A percentile compares a stretch with the other conserved stretches of the same genome.
Conservation (phyloP, 2,113 vertebrate genomes). For the Sturnus vulgaris region DNA sequence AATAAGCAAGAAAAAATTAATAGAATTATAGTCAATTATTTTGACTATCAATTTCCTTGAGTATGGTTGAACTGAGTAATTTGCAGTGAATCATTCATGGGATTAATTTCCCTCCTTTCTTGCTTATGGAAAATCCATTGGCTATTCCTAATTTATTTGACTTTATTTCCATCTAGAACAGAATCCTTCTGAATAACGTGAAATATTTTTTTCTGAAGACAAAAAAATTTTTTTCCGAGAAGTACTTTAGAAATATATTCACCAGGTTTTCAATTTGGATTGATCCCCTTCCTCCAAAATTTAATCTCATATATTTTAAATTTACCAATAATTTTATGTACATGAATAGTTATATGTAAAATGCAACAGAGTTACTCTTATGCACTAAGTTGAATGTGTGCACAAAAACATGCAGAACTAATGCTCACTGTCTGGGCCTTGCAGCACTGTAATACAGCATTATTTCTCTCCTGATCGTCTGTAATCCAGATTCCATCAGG, state of each 20-base stretch:
- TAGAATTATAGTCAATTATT: constrained; percentile 1
- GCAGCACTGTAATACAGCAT: not conserved
- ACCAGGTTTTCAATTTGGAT: not conserved
- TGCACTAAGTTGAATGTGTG: not conserved
- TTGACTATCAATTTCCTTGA: constrained; percentile 12
- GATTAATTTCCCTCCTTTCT: not conserved
- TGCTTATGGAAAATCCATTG: not conserved
- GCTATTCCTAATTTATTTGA: not conserved
- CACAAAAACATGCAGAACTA: not conserved
- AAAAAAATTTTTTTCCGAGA: not conserved
- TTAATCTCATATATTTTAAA: not conserved
- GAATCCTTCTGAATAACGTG: not conserved
- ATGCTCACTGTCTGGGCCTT: not conserved
- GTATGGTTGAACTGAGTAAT: not conserved
- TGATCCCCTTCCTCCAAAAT: not conserved
- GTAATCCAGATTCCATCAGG: not conserved
- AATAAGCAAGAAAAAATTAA: not conserved
- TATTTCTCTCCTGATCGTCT: not conserved
- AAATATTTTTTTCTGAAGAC: not conserved
- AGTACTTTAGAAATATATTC: not conserved
- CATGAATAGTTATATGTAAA: not conserved
- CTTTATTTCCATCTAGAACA: not conserved
- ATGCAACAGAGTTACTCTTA: not conserved
- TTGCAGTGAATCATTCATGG: not conserved
- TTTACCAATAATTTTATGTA: not conserved